phyloP scores from a whole-genome alignment of 2,113 vertebrate species.

The Ranitomeya variabilis region DNA sequence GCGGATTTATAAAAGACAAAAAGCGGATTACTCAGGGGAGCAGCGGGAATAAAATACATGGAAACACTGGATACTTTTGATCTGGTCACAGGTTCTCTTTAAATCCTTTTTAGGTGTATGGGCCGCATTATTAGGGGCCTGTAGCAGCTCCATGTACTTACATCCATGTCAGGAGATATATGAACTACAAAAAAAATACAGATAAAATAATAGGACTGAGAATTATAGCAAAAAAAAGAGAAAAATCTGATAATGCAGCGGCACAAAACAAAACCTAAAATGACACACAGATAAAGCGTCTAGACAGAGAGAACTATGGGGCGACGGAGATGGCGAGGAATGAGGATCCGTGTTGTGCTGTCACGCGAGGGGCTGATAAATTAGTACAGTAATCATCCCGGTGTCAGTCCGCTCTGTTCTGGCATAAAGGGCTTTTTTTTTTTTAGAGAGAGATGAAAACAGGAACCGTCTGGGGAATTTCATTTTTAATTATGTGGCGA shows the following conservation, averaged over 20 bases:
- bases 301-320: background rate
- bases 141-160: too few species aligned
- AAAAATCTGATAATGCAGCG: background rate
- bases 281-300: background rate
- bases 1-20: too few species aligned
- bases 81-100: too few species aligned
- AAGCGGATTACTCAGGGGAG: too few species aligned
- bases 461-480: slow-evolving; percentile 32
- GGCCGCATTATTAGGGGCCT: too few species aligned
- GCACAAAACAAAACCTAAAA: background rate
- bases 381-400: background rate
- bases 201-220: background rate
- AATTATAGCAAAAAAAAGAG: background rate
- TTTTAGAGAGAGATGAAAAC: slow-evolving; percentile 26
- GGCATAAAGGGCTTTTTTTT: slow-evolving; percentile 10
- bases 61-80: too few species aligned
- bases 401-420: background rate
- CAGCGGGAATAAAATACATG: too few species aligned
- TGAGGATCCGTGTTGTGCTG: background rate
- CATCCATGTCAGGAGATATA: background rate
- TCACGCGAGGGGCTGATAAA: background rate
- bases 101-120: too few species aligned
- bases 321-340: background rate
- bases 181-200: too few species aligned
- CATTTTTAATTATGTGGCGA: slow-evolving; percentile 46